phyloP scores from a whole-genome alignment of 1,140 invertebrate genomes.

The Medauroidea extradentata region DNA sequence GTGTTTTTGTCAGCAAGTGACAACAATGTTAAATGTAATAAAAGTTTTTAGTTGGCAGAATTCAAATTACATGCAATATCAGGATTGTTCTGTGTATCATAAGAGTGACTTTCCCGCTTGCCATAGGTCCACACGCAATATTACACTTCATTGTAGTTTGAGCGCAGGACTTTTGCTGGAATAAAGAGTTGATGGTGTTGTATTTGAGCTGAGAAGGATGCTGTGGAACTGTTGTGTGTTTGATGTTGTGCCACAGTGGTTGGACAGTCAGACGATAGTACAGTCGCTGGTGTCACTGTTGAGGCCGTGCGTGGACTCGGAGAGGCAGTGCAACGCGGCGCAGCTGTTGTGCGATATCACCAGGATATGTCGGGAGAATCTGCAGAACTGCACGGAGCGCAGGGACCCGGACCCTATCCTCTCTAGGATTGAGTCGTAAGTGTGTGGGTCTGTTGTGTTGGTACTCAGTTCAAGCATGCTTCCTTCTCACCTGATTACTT shows the following conservation, averaged over 20 bases:
- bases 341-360: slow-evolving; percentile 80
- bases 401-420: slow-evolving; percentile 61
- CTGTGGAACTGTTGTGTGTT: slow-evolving; percentile 1
- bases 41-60: no score
- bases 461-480: no score
- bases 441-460: slow-evolving; percentile 28
- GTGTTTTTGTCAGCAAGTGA: no score
- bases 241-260: slow-evolving; percentile 65
- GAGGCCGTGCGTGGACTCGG: slow-evolving; percentile 65
- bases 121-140: slow-evolving; percentile 79
- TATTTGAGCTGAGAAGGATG: no score
- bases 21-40: no score
- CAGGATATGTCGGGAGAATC: slow-evolving; percentile 60
- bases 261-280: slow-evolving; percentile 80
- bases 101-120: slow-evolving; percentile 87
- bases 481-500: no score
- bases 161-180: no score
- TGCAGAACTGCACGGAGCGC: slow-evolving; percentile 53
- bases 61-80: no score
- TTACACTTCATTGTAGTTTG: no score
- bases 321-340: slow-evolving; percentile 74
- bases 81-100: slow-evolving; percentile 24
- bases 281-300: slow-evolving; percentile 77
- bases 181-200: no score
- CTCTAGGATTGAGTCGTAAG: slow-evolving; percentile 67